A percentile compares a stretch with the other conserved stretches of the same genome.
Evolutionary conservation across 2,797 vertebrate genomes (phyloP).

Genomic region (Agapornis canus): DNA sequence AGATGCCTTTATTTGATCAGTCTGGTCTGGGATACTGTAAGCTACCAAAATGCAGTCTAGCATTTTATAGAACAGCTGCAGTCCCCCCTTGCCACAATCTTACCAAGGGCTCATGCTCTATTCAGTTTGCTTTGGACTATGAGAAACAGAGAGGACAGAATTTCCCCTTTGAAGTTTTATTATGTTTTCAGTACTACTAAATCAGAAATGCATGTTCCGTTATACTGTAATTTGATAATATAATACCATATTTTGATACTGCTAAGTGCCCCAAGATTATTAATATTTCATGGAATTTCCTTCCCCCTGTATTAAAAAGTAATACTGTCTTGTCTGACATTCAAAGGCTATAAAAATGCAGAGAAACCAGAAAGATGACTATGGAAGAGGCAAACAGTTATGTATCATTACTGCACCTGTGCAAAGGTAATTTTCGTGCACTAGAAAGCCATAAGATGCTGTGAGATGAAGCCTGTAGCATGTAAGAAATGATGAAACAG

Average conservation of each 20-base stretch:
- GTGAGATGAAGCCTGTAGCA: not conserved
- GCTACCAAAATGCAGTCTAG: not conserved
- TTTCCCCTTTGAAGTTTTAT: not conserved
- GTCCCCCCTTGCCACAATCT: not conserved
- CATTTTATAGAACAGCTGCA: not conserved
- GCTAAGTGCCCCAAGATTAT: not conserved
- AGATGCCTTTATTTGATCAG: not conserved
- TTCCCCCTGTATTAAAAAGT: not conserved
- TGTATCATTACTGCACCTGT: not conserved
- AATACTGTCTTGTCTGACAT: not conserved
- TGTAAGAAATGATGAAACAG: not conserved
- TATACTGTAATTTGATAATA: not conserved
- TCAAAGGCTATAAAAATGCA: not conserved
- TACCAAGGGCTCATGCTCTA: not conserved
- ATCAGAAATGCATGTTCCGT: not conserved
- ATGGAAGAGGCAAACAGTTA: not conserved
- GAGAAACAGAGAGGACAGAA: not conserved
- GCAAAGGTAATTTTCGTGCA: conserved; percentile 1
- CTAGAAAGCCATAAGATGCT: not conserved
- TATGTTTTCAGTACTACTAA: not conserved
- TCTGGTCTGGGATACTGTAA: not conserved
- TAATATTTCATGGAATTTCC: not conserved
- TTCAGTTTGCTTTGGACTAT: not conserved
- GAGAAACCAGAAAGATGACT: not conserved
- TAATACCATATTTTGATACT: not conserved